Evolutionary conservation across 2,113 vertebrate species (phyloP).

Genomic region (Microcebus lehilahytsara): DNA sequence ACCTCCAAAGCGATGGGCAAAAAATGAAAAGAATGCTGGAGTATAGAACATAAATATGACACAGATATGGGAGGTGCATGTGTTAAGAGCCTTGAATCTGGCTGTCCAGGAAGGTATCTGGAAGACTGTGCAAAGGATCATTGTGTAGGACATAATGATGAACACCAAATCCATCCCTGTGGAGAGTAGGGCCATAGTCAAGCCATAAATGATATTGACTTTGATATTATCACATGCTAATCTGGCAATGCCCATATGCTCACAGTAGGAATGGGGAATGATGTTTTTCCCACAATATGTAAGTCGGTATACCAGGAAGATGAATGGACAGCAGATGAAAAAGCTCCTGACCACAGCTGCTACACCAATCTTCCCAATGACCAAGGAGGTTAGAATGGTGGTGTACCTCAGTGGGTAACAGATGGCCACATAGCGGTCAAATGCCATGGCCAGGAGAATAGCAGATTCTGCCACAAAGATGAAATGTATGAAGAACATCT

Average conservation of each 20-base stretch:
- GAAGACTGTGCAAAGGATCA: slow-evolving; percentile 67
- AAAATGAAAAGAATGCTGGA: slow-evolving; percentile 77
- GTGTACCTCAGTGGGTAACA: slow-evolving; percentile 61
- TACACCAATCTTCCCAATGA: slow-evolving; percentile 49
- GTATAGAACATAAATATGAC: slow-evolving; percentile 69
- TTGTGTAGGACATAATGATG: slow-evolving; percentile 62
- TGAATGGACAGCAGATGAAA: slow-evolving; percentile 65
- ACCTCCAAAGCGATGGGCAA: slow-evolving; percentile 62
- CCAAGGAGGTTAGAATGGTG: slow-evolving; percentile 25
- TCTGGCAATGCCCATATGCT: slow-evolving; percentile 76
- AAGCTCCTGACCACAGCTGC: slow-evolving; percentile 57
- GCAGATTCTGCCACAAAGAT: slow-evolving; percentile 69
- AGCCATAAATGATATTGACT: slow-evolving; percentile 68
- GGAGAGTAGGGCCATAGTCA: slow-evolving; percentile 57
- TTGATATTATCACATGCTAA: slow-evolving; percentile 67
- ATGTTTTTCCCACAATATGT: slow-evolving; percentile 57
- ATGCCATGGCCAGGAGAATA: slow-evolving; percentile 64
- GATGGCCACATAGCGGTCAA: slow-evolving; percentile 63
- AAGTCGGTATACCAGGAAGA: slow-evolving; percentile 59
- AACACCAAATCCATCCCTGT: slow-evolving; percentile 68
- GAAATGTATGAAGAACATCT: slow-evolving; percentile 75
- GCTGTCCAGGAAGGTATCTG: slow-evolving; percentile 63
- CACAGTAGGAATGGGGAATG: slow-evolving; percentile 74
- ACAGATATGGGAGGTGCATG: slow-evolving; percentile 72
- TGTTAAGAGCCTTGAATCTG: slow-evolving; percentile 67